Conservation (phyloP, 1,140 invertebrate species). For the Procambarus clarkii region DNA sequence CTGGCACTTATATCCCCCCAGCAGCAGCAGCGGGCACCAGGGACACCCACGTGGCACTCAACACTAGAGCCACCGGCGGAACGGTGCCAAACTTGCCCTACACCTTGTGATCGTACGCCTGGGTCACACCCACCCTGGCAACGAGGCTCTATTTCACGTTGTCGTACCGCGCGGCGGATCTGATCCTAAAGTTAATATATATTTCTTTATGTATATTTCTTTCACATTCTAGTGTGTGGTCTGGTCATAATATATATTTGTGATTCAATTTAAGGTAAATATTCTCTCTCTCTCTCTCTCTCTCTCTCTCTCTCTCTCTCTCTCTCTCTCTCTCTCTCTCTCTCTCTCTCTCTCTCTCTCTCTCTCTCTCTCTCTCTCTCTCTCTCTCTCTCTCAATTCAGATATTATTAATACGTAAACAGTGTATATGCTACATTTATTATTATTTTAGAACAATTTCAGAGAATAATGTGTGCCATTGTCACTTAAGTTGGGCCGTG, state of each 20-base stretch:
- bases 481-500: no score
- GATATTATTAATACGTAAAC: no score
- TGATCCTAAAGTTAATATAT: no score
- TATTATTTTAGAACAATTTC: no score
- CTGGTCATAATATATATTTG: no score
- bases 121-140: not conserved
- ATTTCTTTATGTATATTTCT: no score
- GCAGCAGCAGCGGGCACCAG: not conserved
- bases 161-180: not conserved
- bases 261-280: not conserved
- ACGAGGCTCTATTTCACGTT: not conserved
- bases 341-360: slow-evolving; percentile 7
- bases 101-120: not conserved
- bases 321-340: slow-evolving; percentile 17
- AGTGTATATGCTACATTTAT: no score
- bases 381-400: no score
- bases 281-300: not conserved
- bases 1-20: not conserved
- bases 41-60: slow-evolving; percentile 40
- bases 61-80: not conserved
- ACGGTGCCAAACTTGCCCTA: not conserved
- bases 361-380: not conserved
- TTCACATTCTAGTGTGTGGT: no score
- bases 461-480: no score
- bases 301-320: not conserved